phyloP scores from a whole-genome alignment of 2,797 vertebrate genomes.

The Danio albolineatus region DNA sequence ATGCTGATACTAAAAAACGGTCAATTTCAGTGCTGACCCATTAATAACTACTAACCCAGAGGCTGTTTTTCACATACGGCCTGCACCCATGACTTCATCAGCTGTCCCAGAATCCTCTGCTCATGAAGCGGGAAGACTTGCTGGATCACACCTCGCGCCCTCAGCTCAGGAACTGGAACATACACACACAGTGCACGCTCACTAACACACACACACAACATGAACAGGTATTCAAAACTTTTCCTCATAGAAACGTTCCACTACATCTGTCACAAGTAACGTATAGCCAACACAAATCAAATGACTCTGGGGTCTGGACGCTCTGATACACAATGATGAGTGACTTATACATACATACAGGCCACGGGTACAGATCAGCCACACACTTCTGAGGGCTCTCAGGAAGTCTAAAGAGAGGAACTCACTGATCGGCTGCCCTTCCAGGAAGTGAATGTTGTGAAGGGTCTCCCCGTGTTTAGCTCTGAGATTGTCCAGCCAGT shows the following conservation, averaged over 20 bases:
- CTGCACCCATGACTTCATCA: constrained; percentile 98
- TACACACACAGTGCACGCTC: constrained; percentile 39
- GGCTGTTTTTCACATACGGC: constrained; percentile 95
- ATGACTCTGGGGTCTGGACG: constrained; percentile 10
- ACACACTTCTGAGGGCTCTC: constrained; percentile 35
- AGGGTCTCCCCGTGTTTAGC: constrained; percentile 93
- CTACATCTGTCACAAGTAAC: constrained; percentile 22
- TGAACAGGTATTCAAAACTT: constrained; percentile 31
- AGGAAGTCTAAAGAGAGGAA: constrained; percentile 45
- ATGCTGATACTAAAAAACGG: not conserved
- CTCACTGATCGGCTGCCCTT: constrained; percentile 97
- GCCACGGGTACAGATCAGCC: constrained; percentile 9
- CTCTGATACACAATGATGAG: not conserved
- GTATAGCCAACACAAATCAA: not conserved
- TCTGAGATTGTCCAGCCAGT: constrained; percentile 95
- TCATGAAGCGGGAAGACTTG: constrained; percentile 96
- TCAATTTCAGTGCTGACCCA: too few species aligned
- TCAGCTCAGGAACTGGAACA: constrained; percentile 90
- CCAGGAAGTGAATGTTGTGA: constrained; percentile 94
- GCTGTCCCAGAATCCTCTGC: constrained; percentile 91
- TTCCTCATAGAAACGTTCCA: constrained; percentile 5
- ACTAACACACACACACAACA: constrained; percentile 42
- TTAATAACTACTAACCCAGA: constrained; percentile 78
- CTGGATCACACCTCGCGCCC: constrained; percentile 91
- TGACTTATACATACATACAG: constrained; percentile 17